Evolutionary conservation across 2,888 invertebrate genomes (phyloP).

Genomic region (Trichopria drosophilae): DNA sequence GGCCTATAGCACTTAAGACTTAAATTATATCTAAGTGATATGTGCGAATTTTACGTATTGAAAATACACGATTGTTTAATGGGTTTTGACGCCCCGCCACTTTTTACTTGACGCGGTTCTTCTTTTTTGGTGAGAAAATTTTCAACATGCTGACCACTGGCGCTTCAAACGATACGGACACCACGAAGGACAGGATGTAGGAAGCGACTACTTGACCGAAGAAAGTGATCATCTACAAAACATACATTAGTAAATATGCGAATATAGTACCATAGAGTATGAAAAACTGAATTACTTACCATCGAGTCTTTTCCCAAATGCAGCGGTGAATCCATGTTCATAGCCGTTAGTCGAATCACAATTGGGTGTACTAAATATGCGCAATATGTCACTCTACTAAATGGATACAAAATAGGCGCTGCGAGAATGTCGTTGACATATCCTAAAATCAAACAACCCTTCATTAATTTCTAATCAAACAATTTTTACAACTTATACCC

Average conservation of each 20-base stretch:
- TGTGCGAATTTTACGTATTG: not conserved
- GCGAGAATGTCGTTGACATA: conserved; percentile 73
- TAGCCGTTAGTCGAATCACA: conserved; percentile 76
- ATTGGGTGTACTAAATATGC: conserved; percentile 84
- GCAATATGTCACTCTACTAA: conserved; percentile 85
- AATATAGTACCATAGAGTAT: conserved; percentile 6
- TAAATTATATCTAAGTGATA: conserved; percentile 6
- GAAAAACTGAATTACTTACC: conserved; percentile 59
- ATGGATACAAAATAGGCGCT: conserved; percentile 77
- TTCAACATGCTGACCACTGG: conserved; percentile 83
- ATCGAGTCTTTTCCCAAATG: conserved; percentile 79
- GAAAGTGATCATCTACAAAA: conserved; percentile 71
- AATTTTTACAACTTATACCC: not conserved
- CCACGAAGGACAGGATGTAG: conserved; percentile 74
- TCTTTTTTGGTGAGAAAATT: conserved; percentile 60
- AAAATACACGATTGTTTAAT: conserved; percentile 5
- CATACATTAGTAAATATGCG: conserved; percentile 3
- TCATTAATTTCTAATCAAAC: no score
- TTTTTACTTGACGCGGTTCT: conserved; percentile 49
- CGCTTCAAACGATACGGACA: conserved; percentile 82
- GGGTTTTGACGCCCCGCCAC: not conserved
- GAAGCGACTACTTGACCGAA: conserved; percentile 81
- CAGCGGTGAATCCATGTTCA: conserved; percentile 80
- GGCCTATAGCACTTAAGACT: conserved; percentile 13
- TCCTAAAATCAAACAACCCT: conserved; percentile 47